Evolutionary conservation across 2,113 vertebrate genomes (phyloP).

Genomic region (Montifringilla adamsi): DNA sequence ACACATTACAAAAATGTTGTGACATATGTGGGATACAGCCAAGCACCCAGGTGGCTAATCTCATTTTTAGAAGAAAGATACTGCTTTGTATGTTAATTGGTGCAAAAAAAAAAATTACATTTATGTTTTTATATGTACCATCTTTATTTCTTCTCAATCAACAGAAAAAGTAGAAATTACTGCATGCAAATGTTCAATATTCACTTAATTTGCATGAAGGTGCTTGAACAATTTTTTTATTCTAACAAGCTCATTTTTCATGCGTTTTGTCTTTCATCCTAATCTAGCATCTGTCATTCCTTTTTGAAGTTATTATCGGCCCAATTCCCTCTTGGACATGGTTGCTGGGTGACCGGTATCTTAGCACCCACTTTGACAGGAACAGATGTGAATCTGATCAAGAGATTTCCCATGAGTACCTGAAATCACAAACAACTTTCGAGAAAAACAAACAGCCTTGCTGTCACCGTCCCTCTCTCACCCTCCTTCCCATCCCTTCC

Average conservation of each 20-base stretch:
- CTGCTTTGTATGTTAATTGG: slow-evolving; percentile 82
- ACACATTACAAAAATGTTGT: slow-evolving; percentile 74
- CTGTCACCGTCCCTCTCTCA: slow-evolving; percentile 72
- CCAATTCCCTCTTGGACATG: slow-evolving; percentile 98
- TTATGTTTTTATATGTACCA: slow-evolving; percentile 63
- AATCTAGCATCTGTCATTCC: slow-evolving; percentile 99
- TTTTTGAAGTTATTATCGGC: slow-evolving; percentile 99
- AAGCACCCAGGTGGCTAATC: slow-evolving; percentile 93
- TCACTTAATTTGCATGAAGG: slow-evolving; percentile 97
- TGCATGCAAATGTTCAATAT: slow-evolving; percentile 81
- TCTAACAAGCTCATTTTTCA: slow-evolving; percentile 97
- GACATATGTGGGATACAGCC: slow-evolving; percentile 84
- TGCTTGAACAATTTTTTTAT: slow-evolving; percentile 95
- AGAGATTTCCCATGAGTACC: slow-evolving; percentile 99
- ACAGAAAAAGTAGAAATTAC: slow-evolving; percentile 81
- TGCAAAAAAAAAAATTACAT: slow-evolving; percentile 69
- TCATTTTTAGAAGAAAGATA: slow-evolving; percentile 83
- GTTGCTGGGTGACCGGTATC: slow-evolving; percentile 99
- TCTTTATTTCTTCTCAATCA: slow-evolving; percentile 78
- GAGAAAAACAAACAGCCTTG: slow-evolving; percentile 96
- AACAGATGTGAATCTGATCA: slow-evolving; percentile 99
- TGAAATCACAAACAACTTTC: slow-evolving; percentile 99
- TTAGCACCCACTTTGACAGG: slow-evolving; percentile 99
- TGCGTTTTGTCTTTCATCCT: slow-evolving; percentile 92
- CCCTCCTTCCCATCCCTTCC: slow-evolving; percentile 52